Base-by-base conservation (phyloP, 2,797 vertebrate genomes). In the Tangara arthus region DNA sequence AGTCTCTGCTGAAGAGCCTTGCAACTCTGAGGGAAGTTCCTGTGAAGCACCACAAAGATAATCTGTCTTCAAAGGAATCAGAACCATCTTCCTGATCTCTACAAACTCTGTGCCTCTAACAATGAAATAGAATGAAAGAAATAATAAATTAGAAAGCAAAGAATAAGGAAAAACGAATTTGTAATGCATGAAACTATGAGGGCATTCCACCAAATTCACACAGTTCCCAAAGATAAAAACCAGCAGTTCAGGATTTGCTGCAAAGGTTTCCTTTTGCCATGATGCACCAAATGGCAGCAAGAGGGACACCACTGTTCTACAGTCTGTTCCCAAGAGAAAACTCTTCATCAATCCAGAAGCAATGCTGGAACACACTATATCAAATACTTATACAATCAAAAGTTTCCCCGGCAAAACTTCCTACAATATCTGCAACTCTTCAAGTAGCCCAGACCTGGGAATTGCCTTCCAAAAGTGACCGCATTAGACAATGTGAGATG, bases 401-500 rank as follows among this genome's bases (percentile, higher is more conserved):
- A 35, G 17, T 55, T 39, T 55, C 30, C 39, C 39, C 16, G 4
- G 9, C 13, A 57, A 61, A 87, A 21, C 39, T 28, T 72, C 30
- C 46, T 46, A 41, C 30, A 44, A 19, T 20, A 69, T 6, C 19
- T 69, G 59, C 47, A 79, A 57, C 21, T 90, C 24, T 70, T 4
- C 42, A 50, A 46, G 27, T 6, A 57, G 18, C n/a, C 23, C 24
- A 68, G 26, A 81, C 4, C 28, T 27, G 12, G 17, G 22, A 17
- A 46, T 2, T 12, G 10, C 11, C 41, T 80, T 80, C 27, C 39
- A 17, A 17, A 64, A 87, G 12, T 19, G 15, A 46, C 42, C 35
- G 13, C 55, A 59, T 10, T 42, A 21, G 30, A 64, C 52, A 84
- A 39, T 0, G 0, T 2, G 12, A 53, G 19, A 81, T 39, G 11